Conservation (phyloP, 2,113 vertebrate species). For the Albula goreensis region DNA sequence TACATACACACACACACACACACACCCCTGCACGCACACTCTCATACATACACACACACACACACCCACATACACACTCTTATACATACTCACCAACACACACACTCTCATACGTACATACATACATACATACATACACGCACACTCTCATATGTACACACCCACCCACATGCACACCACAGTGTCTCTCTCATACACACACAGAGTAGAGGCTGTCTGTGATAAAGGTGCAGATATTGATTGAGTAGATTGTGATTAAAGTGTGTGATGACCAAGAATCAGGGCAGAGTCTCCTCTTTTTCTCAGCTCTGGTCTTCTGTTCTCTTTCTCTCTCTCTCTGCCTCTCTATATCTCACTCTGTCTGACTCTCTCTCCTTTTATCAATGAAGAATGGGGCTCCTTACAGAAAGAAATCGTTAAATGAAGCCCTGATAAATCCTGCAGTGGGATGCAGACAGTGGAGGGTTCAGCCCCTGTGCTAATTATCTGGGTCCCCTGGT, state of each 20-base stretch:
- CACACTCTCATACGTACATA: too few species aligned
- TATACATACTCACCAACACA: too few species aligned
- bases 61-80: too few species aligned
- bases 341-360: not conserved
- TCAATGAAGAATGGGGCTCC: not conserved
- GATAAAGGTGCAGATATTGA: conserved; percentile 13
- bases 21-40: too few species aligned
- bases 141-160: too few species aligned
- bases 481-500: too few species aligned
- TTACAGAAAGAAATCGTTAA: not conserved
- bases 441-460: not conserved
- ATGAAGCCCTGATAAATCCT: not conserved
- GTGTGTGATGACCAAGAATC: not conserved
- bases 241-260: conserved; percentile 12
- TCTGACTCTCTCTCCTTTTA: not conserved
- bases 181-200: not conserved
- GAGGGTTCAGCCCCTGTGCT: too few species aligned
- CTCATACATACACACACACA: too few species aligned
- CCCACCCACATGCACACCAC: not conserved
- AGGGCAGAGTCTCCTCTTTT: not conserved
- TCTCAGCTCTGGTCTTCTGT: not conserved
- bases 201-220: not conserved
- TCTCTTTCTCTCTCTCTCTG: not conserved
- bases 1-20: too few species aligned
- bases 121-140: not conserved